Conservation (phyloP, 1,140 invertebrate genomes). For the Onthophagus taurus region DNA sequence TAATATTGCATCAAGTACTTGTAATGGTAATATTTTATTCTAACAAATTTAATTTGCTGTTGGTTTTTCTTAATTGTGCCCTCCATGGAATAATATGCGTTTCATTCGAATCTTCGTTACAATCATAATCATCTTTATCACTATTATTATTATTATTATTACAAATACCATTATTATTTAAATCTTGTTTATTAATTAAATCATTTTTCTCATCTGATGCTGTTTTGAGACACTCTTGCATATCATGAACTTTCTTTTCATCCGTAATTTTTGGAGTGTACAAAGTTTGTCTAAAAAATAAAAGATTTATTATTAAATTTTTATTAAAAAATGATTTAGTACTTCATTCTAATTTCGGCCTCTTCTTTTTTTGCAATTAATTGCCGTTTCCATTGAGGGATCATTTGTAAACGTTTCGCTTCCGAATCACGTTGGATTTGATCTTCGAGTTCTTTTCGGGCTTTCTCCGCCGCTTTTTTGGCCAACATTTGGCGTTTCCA, state of each 20-base stretch:
- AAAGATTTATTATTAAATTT: conserved; percentile 5
- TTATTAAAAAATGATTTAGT: conserved; percentile 11
- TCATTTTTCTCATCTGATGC: conserved; percentile 21
- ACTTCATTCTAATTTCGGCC: conserved; percentile 60
- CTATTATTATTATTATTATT: conserved; percentile 16
- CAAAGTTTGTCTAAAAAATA: conserved; percentile 45
- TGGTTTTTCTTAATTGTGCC: conserved; percentile 78
- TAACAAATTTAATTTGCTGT: conserved; percentile 68
- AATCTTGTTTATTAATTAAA: conserved; percentile 22
- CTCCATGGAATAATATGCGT: conserved; percentile 77
- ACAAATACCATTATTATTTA: conserved; percentile 22
- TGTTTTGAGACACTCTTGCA: conserved; percentile 31
- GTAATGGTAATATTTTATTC: too few relatives aligned
- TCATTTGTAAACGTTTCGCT: conserved; percentile 70
- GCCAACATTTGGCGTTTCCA: conserved; percentile 95
- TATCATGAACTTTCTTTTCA: conserved; percentile 36
- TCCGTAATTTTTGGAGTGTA: conserved; percentile 57
- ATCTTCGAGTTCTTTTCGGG: conserved; percentile 78
- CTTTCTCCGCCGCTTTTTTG: conserved; percentile 83
- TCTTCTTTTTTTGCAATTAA: conserved; percentile 71
- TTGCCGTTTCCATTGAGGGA: conserved; percentile 88
- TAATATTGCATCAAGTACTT: too few relatives aligned
- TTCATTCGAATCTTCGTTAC: conserved; percentile 44
- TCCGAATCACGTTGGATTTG: conserved; percentile 74
- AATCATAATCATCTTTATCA: conserved; percentile 30